Evolutionary conservation across 2,888 invertebrate genomes (phyloP).

Genomic region (Anoplius nigerrimus): DNA sequence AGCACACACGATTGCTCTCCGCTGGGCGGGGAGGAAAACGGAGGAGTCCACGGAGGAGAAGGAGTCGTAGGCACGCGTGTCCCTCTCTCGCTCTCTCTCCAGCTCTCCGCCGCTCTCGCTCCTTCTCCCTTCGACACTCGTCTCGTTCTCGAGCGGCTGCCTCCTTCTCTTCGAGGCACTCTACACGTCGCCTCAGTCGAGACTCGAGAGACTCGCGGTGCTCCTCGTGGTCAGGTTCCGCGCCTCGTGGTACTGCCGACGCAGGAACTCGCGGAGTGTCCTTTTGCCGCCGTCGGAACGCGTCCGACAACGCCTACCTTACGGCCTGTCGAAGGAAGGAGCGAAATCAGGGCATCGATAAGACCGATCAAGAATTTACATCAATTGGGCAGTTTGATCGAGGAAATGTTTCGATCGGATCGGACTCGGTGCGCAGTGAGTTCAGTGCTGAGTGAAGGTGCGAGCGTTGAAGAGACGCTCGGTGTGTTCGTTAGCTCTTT

Average conservation of each 20-base stretch:
- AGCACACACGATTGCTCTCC: background rate
- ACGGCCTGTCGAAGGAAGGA: no score
- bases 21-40: background rate
- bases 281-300: background rate
- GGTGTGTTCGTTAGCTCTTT: no score
- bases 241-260: background rate
- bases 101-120: constrained; percentile 1
- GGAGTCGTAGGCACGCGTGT: constrained; percentile 11
- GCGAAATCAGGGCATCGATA: no score
- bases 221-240: constrained; percentile 33
- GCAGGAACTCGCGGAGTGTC: background rate
- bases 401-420: no score
- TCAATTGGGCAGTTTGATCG: no score
- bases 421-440: no score
- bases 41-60: constrained; percentile 3
- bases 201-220: constrained; percentile 50
- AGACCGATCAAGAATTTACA: no score
- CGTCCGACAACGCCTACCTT: background rate
- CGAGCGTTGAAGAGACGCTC: no score
- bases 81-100: constrained; percentile 26
- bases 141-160: constrained; percentile 10
- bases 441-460: no score
- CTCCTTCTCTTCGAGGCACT: no score
- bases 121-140: constrained; percentile 18
- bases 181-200: constrained; percentile 42